Evolutionary conservation across 2,888 invertebrate species (phyloP).

Genomic region (Pogonocherus hispidulus): DNA sequence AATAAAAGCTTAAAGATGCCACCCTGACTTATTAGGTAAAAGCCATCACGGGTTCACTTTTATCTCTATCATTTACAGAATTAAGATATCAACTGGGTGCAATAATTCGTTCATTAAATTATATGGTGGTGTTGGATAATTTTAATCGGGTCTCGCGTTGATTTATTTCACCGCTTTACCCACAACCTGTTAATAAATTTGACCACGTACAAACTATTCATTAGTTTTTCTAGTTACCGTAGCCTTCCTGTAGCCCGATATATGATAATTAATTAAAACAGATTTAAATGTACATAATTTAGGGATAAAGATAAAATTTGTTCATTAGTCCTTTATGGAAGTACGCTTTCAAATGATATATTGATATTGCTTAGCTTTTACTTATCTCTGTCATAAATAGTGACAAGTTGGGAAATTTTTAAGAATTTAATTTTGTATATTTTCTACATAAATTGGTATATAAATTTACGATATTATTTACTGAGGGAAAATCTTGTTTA

Average conservation of each 20-base stretch:
- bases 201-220: conserved; percentile 6
- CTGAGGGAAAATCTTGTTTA: no score
- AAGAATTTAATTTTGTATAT: no score
- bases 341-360: background rate
- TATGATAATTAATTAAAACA: conserved; percentile 2
- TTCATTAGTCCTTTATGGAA: background rate
- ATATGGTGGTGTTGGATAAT: background rate
- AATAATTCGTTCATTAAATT: background rate
- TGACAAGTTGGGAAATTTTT: no score
- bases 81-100: background rate
- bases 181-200: conserved; percentile 6
- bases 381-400: no score
- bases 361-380: no score
- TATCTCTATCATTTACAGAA: no score
- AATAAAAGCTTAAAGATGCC: no score
- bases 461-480: no score
- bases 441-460: no score
- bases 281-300: conserved; percentile 2
- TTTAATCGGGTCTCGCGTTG: conserved; percentile 1
- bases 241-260: background rate
- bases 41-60: no score
- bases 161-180: conserved; percentile 4
- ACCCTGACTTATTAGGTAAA: no score
- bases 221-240: conserved; percentile 2
- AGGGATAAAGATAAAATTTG: background rate